phyloP scores from a whole-genome alignment of 2,888 invertebrate species.

The Plusia festucae region DNA sequence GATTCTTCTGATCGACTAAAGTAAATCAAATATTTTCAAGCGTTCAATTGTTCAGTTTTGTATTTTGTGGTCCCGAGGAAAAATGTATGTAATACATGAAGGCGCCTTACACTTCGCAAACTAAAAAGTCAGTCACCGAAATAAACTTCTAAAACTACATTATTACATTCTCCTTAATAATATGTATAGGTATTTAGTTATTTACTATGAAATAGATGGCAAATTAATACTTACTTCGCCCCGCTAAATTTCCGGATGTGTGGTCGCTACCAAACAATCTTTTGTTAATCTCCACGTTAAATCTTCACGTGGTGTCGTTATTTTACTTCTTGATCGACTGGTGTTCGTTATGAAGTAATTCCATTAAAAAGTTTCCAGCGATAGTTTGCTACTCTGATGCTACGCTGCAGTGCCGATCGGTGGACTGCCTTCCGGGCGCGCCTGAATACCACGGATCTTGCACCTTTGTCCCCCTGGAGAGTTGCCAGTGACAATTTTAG shows the following conservation, averaged over 20 bases:
- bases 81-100: too few relatives aligned
- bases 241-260: slow-evolving; percentile 23
- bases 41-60: too few relatives aligned
- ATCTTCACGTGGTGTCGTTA: slow-evolving; percentile 34
- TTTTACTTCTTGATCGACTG: slow-evolving; percentile 28
- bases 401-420: slow-evolving; percentile 21
- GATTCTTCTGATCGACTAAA: too few relatives aligned
- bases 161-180: too few relatives aligned
- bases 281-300: slow-evolving; percentile 39
- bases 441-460: slow-evolving; percentile 59
- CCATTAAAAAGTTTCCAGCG: slow-evolving; percentile 35
- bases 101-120: too few relatives aligned
- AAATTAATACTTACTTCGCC: slow-evolving; percentile 15
- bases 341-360: slow-evolving; percentile 22
- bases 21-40: too few relatives aligned
- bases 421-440: slow-evolving; percentile 52
- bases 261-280: slow-evolving; percentile 30
- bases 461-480: slow-evolving; percentile 71
- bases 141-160: too few relatives aligned
- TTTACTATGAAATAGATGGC: slow-evolving; percentile 22
- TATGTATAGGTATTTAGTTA: neutral
- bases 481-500: slow-evolving; percentile 73
- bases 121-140: too few relatives aligned
- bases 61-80: too few relatives aligned
- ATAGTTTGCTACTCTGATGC: slow-evolving; percentile 25